Base-by-base conservation (phyloP, 2,113 vertebrate genomes). In the Cnemophilus loriae region DNA sequence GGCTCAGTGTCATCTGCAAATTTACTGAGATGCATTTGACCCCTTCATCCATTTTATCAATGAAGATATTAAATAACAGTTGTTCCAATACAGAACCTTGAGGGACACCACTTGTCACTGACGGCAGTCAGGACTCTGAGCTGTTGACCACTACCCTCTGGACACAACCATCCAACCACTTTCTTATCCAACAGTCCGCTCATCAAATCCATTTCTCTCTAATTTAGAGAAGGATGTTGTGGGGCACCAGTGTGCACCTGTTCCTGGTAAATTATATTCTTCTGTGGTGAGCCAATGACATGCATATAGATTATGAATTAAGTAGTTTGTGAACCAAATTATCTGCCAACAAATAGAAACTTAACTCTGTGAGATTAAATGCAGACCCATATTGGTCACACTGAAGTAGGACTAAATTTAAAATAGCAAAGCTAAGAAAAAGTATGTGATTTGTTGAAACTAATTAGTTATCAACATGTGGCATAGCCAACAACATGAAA, bases 51-150 rank as follows among this genome's bases (percentile, higher is more conserved):
- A 49, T 32, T 64, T 73, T 26, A 44, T 39, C 57, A 44, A 23
- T 44, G 15, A 57, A 33, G 37, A 19, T 52, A 37, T 23, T 44
- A 33, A 73, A 35, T 80, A 42, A 55, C 30, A 20, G 8, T 12
- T 10, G 30, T 50, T 37, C 16, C 33, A 56, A 28, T 33, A 44
- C 0, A 0, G 23, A 52, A 1, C 8, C 8, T 19, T 52, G 22
- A 50, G 32, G 10, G 32, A 57, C 15, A 44, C 4, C 15, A 37
- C 7, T 52, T 57, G 22, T 37, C 13, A 59, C 23, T 50, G 37
- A 50, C 33, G 14, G 33, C 37, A 33, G 44, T 42, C 15, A 37
- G 32, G 18, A 57, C 42, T 33, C 44, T 39, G 52, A 81, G 19
- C 23, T 59, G 18, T 52, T 11, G 3, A 59, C 19, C 18, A 11